Conservation (phyloP, 2,113 vertebrate species). For the Lanius ludovicianus region DNA sequence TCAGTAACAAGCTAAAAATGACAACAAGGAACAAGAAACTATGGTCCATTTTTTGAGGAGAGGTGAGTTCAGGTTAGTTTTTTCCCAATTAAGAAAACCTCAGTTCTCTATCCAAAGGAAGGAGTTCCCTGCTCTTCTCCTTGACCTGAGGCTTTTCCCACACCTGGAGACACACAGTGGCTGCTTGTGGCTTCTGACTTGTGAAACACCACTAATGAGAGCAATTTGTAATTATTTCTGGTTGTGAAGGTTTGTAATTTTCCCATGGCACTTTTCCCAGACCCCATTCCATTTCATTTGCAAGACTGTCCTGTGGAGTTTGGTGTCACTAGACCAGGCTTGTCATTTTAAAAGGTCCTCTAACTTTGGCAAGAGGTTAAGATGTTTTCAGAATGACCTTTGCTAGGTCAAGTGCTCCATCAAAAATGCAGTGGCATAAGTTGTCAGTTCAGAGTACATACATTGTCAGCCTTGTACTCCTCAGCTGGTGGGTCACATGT, state of each 20-base stretch:
- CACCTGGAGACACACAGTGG: fast-evolving
- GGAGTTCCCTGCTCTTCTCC: not conserved
- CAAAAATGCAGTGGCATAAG: not conserved
- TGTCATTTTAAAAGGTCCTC: not conserved
- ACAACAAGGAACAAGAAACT: not conserved
- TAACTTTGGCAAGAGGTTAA: not conserved
- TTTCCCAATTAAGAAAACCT: not conserved
- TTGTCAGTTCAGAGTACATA: not conserved
- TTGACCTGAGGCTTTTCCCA: not conserved
- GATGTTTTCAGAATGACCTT: not conserved
- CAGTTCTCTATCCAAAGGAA: not conserved
- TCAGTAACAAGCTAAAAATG: not conserved
- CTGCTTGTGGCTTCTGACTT: not conserved
- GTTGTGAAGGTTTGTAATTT: not conserved
- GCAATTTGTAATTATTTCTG: not conserved
- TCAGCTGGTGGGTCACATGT: not conserved
- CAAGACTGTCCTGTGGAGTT: not conserved
- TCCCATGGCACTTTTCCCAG: not conserved
- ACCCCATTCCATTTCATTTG: not conserved
- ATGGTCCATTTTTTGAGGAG: not conserved
- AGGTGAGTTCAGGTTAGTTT: not conserved
- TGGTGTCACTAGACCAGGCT: not conserved
- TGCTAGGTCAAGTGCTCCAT: not conserved
- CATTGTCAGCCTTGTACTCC: not conserved
- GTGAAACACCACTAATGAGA: not conserved